These are phyloP conservation scores for Rallus limicola DNA, from an alignment of 2,113 vertebrate species.

Conservation along the genomic window DNA sequence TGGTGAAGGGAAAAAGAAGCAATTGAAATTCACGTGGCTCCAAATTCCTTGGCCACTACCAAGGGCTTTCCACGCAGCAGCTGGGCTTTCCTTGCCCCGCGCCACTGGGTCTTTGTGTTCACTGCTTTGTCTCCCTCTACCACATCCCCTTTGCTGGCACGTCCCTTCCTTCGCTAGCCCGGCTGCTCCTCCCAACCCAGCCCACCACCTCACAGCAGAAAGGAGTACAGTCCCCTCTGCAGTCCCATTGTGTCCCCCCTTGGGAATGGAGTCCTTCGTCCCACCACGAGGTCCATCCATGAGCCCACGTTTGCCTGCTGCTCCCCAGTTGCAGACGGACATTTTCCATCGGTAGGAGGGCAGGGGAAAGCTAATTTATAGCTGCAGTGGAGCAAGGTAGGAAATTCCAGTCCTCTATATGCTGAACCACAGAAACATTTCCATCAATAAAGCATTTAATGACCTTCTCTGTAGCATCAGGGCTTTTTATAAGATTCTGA, in stretches of 20 bases:
- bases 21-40: not conserved
- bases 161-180: not conserved
- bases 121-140: not conserved
- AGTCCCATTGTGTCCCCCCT: not conserved
- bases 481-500: not conserved
- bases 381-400: not conserved
- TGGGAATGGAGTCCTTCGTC: not conserved
- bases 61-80: not conserved
- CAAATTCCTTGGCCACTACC: not conserved
- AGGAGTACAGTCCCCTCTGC: not conserved
- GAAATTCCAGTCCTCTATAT: not conserved
- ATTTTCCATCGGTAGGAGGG: not conserved
- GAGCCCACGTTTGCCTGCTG: not conserved
- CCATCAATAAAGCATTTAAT: not conserved
- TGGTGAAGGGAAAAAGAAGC: not conserved
- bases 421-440: not conserved
- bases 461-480: not conserved
- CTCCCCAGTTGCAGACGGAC: not conserved
- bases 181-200: not conserved
- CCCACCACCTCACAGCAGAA: not conserved
- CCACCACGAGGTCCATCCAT: rapidly evolving
- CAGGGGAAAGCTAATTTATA: not conserved
- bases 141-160: rapidly evolving
- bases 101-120: not conserved
- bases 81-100: not conserved